Base-by-base conservation (phyloP, 2,888 invertebrate genomes). In the Erebia palarica region DNA sequence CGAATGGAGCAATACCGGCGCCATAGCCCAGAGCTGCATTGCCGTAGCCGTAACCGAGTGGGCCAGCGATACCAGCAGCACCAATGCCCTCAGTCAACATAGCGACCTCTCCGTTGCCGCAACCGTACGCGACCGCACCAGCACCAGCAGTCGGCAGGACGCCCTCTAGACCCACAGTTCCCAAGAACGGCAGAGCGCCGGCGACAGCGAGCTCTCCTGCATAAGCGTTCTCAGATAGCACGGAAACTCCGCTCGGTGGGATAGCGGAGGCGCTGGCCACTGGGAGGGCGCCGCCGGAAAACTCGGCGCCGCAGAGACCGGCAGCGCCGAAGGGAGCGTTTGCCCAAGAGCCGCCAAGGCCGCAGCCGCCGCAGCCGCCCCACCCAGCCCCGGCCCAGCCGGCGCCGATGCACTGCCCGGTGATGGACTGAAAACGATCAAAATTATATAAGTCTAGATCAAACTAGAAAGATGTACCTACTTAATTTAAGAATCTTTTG, bases 171-270 rank as follows among this genome's bases (percentile, higher is more conserved):
- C 73, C 78, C 14, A 82, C 82, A 9, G 81, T 79, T 61, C 78
- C 78, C 68, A 82, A 59, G 76, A 81, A 79, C 9, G 80, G 82
- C 57, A 83, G 67, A 55, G 79, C 75, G 58, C 82, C 83, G 18
- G 68, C 59, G 13, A 80, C 79, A 13, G 72, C 65, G 1, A 84
- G 53, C 44, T 76, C 59, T 8, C 84, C 84, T 74, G 82, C 81
- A 42, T 82, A 79, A 2, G 75, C 75, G 68, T 84, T 85, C 63
- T 83, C 82, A 55, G 84, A 82, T 5, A 78, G 44, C 2, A 81
- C 76, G n/a, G 77, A 73, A 10, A 83, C 71, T 65, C 82, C 81
- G 64, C 59, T 75, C 21, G 78, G 77, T 14, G 79, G 73, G 57
- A 78, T 75, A 9, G 80, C 75, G 3, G 83, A 83, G 9, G 75